phyloP scores from a whole-genome alignment of 2,797 vertebrate genomes.

The Graptemys geographica region DNA sequence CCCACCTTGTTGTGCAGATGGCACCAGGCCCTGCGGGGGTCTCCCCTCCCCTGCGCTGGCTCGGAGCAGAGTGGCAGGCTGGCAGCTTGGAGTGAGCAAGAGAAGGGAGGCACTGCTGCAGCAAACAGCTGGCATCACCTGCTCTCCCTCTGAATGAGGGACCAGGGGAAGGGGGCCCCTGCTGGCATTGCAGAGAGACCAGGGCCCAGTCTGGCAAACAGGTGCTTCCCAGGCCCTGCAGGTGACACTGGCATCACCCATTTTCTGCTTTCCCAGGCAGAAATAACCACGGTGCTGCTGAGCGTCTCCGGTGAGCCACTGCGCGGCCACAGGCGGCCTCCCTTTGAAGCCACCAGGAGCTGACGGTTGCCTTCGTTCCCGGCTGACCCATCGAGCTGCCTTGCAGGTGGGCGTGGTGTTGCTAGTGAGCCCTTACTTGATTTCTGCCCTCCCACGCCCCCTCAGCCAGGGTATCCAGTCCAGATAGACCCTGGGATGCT shows the following conservation, averaged over 20 bases:
- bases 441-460: not conserved
- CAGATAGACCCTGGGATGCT: not conserved
- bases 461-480: not conserved
- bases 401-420: not conserved
- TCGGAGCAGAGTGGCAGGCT: not conserved
- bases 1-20: not conserved
- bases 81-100: not conserved
- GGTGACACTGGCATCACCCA: not conserved
- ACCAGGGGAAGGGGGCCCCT: not conserved
- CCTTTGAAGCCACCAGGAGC: not conserved
- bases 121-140: not conserved
- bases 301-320: not conserved
- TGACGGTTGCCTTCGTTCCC: not conserved
- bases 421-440: not conserved
- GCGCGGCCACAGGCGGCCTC: rapidly evolving
- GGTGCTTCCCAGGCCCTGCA: not conserved
- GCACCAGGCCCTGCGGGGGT: not conserved
- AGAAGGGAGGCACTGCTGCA: not conserved
- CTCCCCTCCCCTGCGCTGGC: not conserved
- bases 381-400: not conserved
- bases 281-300: not conserved
- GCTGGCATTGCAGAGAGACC: not conserved
- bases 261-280: not conserved
- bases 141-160: not conserved
- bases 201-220: not conserved